Base-by-base conservation (phyloP, 2,113 vertebrate species). In the Abramis brama region DNA sequence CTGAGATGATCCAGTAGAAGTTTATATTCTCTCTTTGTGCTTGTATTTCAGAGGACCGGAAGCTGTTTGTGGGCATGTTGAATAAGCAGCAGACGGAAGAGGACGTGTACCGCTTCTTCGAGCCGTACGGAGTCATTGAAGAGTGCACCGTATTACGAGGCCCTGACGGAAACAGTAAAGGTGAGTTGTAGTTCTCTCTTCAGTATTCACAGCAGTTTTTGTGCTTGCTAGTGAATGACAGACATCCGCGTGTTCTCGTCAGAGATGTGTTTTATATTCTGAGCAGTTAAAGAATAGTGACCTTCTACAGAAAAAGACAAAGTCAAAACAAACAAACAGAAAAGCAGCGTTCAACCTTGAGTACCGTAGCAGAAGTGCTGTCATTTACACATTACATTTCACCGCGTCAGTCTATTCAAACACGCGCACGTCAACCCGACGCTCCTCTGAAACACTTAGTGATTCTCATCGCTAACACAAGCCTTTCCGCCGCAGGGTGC, bases 31-130 rank as follows among this genome's bases (percentile, higher is more conserved):
- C 85, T 74, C 84, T 88, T 68, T 87, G 78, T 71, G 81, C 89
- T 86, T 94, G 92, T 93, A 89, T 95, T 95, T 86, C 93, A 96
- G 95, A 96, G 94, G 95, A 96, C 95, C 95, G 95, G 94, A 96
- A 99, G 95, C 95, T 99, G 93, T 99, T 99, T 91, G 98, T 99
- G 86, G 98, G 98, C 87, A 99, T 99, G 98, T 95, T 99, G 93
- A 99, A 98, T 93, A 99, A 99, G 93, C 98, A 99, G 93, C 98
- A 99, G 93, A 98, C 97, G 0, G 98, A 99, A 92, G 98, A 99
- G 89, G 98, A 99, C 1, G 98, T 99, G 86, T 97, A 98, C 91
- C 96, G 97, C 89, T 97, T 99, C 91, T 99, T 99, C 83, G 97
- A 99, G 94, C 97, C 98, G 4, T 99, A 99, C 33, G 98, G 98